Conservation (phyloP, 2,888 invertebrate species). For the Acronicta leporina region DNA sequence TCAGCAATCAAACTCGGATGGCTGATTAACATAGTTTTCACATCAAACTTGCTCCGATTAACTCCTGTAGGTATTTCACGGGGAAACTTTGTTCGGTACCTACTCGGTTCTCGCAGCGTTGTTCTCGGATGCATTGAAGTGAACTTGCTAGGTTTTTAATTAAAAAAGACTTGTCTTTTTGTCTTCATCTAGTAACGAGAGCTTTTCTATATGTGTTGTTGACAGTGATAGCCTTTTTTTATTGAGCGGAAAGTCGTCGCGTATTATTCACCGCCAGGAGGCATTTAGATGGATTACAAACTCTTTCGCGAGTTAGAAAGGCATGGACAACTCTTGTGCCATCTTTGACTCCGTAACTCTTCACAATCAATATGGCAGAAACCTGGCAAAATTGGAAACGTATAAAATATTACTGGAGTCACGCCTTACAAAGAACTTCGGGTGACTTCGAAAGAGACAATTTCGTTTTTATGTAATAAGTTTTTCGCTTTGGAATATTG, state of each 20-base stretch:
- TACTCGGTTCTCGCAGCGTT: conserved; percentile 32
- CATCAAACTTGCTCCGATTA: conserved; percentile 57
- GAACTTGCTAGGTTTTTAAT: conserved; percentile 42
- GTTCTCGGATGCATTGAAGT: conserved; percentile 47
- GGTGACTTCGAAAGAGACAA: conserved; percentile 50
- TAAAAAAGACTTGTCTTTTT: conserved; percentile 41
- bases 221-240: too few relatives aligned
- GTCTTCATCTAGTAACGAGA: conserved; percentile 1
- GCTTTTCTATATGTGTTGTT: not conserved
- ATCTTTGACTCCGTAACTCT: conserved; percentile 30
- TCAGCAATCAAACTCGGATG: conserved; percentile 62
- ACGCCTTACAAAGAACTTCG: conserved; percentile 52
- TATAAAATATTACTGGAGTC: conserved; percentile 54
- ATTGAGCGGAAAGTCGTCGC: too few relatives aligned
- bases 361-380: conserved; percentile 47
- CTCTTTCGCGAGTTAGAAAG: conserved; percentile 5
- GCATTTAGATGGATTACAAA: too few relatives aligned
- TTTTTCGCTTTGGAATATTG: conserved; percentile 54
- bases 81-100: conserved; percentile 46
- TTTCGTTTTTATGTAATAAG: conserved; percentile 50
- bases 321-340: conserved; percentile 15
- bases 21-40: conserved; percentile 67
- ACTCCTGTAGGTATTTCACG: conserved; percentile 60
- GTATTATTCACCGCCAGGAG: too few relatives aligned
- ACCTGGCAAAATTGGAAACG: conserved; percentile 48